Base-by-base conservation (phyloP, 2,888 invertebrate species). In the Sarcophaga subvicina region DNA sequence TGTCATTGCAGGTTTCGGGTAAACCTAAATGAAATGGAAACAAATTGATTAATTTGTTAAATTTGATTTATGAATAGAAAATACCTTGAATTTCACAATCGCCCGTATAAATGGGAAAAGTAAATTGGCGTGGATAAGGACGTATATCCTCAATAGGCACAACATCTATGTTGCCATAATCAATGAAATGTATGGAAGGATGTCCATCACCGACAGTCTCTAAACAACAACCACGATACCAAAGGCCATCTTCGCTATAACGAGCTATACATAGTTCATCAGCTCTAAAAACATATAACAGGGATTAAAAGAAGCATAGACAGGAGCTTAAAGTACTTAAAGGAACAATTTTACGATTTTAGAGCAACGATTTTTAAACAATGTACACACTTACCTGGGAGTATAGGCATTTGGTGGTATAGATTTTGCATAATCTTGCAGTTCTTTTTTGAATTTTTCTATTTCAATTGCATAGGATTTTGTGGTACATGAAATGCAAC, bases 121-220 rank as follows among this genome's bases (percentile, higher is more conserved):
- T 90, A 80, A 93, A 92, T 66, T 92, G 91, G 45, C 90, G 88
- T 3, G 93, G 93, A 90, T 93, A 93, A 45, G 89, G 90, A 0
- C 91, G 90, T 75, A 93, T 93, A 20, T 91, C 87, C 3, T 90
- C 80, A 0, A 93, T 89, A 66, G 89, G 89, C 2, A 91, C 89
- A 6, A 90, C 84, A 0, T 88, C 85, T 27, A 93, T 90, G 54
- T 92, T 93, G 0, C 93, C 93, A 84, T 91, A 93, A 78, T 93
- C 93, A 20, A 93, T 87, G 69, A 93, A 93, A 6, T 90, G 80
- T 63, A 93, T 91, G 37, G 91, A 90, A 0, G 93, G 93, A 88
- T 91, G 86, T 0, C 93, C 93, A 90, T 93, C 93, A 22, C 93
- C 93, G 2, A 92, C 91, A 20, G 90, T 87, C 84, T 93, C 93